These are phyloP conservation scores for Habropoda laboriosa DNA, from an alignment of 1,140 invertebrate genomes.

Conservation along the genomic window DNA sequence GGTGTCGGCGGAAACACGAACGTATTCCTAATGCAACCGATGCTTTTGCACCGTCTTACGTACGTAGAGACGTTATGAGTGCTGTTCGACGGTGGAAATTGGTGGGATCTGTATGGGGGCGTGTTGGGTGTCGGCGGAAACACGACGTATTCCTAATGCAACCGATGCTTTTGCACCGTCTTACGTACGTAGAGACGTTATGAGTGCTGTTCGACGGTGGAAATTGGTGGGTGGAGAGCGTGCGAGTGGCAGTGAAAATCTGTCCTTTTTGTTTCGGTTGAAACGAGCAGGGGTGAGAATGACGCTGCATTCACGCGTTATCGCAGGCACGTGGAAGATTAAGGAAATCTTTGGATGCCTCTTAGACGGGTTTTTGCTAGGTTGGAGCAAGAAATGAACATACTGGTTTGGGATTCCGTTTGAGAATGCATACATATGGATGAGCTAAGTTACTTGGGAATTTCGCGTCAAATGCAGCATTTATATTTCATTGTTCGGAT, in stretches of 20 bases:
- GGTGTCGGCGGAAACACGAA: background rate
- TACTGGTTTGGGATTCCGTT: background rate
- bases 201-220: background rate
- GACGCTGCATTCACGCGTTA: background rate
- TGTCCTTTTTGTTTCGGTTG: background rate
- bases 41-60: background rate
- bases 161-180: background rate
- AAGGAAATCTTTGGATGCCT: background rate
- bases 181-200: conserved; percentile 9
- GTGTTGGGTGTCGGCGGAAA: background rate
- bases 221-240: too few species aligned
- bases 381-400: background rate
- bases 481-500: too few species aligned
- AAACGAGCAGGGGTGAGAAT: background rate
- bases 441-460: too few species aligned
- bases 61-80: background rate
- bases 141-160: conserved; percentile 1
- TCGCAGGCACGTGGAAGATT: background rate
- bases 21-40: conserved; percentile 8
- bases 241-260: background rate
- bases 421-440: background rate
- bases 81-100: background rate
- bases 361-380: background rate
- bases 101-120: too few species aligned
- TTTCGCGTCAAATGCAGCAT: too few species aligned